Evolutionary conservation across 2,888 invertebrate species (phyloP), one percentile per base, ranked within the genome.

Genomic region (Altica lythri): DNA sequence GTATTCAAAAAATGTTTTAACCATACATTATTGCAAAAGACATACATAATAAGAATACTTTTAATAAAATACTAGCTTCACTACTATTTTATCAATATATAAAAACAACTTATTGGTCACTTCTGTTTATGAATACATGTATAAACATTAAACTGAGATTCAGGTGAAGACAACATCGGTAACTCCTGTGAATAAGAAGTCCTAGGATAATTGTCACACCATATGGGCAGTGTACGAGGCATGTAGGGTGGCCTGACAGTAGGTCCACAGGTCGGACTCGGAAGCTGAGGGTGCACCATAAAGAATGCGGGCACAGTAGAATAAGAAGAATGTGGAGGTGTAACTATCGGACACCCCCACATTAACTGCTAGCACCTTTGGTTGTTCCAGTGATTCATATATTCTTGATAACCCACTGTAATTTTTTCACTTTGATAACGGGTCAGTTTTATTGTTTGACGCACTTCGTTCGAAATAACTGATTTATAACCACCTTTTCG

Each of bases 401-500:
- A 94, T 66, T 93, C 91, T 72, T 85, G 86, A 81, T 94, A 95
- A 61, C 87, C 84, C 70, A 92, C 91, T 34, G 92, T 91, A 56
- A 96, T 86, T 80, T 95, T 95, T 78, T 96, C 96, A 68, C 95
- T 95, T 77, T 95, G 95, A 79, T 98, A 98, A 67, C 96, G 90
- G 47, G 95, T 96, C 70, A 98, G 81, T 78, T 94, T 95, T 74
- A 98, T 90, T 74, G 89, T 88, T 70, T 90, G 87, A 52, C 96
- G 85, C 71, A 90, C 81, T 50, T 95, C 94, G 17, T 86, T 85
- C n/a, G 92, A 92, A 60, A 96, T 94, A 48, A 83, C 78, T 18
- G 95, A 92, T 75, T 94, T 94, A 80, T 88, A 97, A 40, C 99
- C 99, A 63, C 97, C 98, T 80, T 99, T 99, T 65, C 96, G 86